A percentile compares a stretch with the other conserved stretches of the same genome.
Conservation (phyloP, 2,888 invertebrate genomes). For the Cantharis rufa region DNA sequence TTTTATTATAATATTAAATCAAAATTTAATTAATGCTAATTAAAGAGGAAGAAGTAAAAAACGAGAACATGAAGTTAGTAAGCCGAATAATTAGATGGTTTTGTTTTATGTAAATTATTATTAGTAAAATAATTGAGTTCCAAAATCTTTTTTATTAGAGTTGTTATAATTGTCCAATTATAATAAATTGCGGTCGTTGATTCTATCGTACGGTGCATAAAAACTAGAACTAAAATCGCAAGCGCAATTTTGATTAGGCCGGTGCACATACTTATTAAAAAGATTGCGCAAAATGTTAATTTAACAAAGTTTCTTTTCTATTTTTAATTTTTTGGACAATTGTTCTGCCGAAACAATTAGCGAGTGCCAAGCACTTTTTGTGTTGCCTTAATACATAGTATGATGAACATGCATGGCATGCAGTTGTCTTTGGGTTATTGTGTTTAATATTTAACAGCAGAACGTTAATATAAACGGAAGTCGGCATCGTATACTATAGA, state of each 20-base stretch:
- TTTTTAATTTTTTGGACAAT: not conserved
- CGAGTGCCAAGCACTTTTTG: not conserved
- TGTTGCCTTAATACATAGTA: not conserved
- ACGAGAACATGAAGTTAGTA: not conserved
- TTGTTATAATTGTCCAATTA: conserved; percentile 19
- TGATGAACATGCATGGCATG: not conserved
- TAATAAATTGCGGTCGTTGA: conserved; percentile 27
- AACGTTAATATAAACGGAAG: not conserved
- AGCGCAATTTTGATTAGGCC: conserved; percentile 26
- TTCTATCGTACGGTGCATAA: conserved; percentile 18
- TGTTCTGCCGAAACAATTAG: not conserved
- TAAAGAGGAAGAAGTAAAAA: not conserved
- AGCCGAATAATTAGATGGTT: not conserved
- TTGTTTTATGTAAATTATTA: not conserved
- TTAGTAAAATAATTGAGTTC: not conserved
- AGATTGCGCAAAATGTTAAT: conserved; percentile 12
- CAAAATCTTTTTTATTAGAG: conserved; percentile 1
- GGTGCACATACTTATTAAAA: conserved; percentile 27
- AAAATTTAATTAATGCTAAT: not conserved
- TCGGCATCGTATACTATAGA: not conserved
- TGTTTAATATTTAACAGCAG: conserved; percentile 1
- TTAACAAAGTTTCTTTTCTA: conserved; percentile 2
- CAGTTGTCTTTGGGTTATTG: not conserved
- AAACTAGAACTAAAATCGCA: conserved; percentile 16
- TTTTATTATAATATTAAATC: not conserved